Base-by-base conservation (phyloP, 2,888 invertebrate species). In the Drosophila kokeensis region DNA sequence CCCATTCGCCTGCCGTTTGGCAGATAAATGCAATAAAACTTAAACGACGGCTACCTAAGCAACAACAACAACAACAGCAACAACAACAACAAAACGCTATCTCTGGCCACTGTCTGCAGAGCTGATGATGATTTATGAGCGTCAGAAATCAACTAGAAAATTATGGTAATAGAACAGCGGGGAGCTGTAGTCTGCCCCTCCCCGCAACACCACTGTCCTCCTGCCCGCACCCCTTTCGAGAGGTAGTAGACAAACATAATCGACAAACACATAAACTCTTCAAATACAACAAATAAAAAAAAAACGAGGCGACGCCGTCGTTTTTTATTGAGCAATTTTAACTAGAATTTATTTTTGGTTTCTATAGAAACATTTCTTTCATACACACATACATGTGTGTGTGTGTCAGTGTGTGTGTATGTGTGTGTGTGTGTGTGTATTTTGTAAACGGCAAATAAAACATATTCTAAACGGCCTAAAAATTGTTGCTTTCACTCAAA, bases 101-200 rank as follows among this genome's bases (percentile, higher is more conserved):
- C 85, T 72, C 62, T 59, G 64, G 65, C 65, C 60, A 59, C 64
- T 52, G 38, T 54, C 67, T 55, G 78, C 64, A 75, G 72, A 87
- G 83, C 85, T 87, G 89, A 87, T 87, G 87, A 89, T 87, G 87
- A 87, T 87, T 87, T 87, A 87, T 87, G 89, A 87, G 87, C 89
- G 85, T 80, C 87, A 87, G 85, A 89, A 89, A 87, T 89, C 89
- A 87, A 87, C 85, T 89, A 87, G 87, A 87, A 87, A 87, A 87
- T 89, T 89, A 87, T 89, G 74, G 74, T 82, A 89, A 89, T 83
- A 85, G 82, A 80, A 73, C 69, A 79, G 68, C 76, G 73, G 73
- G 69, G 55, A 59, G 63, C 72, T 38, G 54, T 32, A 53, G 34
- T 29, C 58, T 36, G 50, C 40, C 21, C 18, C 2, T 4, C 21